These are phyloP conservation scores for Limanda limanda DNA, from an alignment of 2,113 vertebrate species.

Conservation along the genomic window DNA sequence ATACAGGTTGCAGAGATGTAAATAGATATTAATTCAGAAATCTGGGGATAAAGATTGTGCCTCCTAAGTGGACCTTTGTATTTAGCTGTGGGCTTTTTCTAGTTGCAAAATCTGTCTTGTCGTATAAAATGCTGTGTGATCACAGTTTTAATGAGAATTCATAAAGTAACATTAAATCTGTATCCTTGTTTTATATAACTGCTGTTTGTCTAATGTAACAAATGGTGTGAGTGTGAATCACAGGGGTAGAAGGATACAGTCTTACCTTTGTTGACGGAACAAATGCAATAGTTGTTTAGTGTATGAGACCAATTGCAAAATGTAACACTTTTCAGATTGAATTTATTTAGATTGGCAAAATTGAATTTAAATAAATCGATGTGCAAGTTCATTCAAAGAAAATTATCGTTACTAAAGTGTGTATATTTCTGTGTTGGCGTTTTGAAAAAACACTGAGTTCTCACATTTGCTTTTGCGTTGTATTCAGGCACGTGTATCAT, in stretches of 20 bases:
- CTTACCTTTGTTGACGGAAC: slow-evolving; percentile 18
- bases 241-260: slow-evolving; percentile 4
- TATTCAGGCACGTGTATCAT: slow-evolving; percentile 35
- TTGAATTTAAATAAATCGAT: not conserved
- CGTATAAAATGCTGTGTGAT: slow-evolving; percentile 10
- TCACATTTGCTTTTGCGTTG: slow-evolving; percentile 29
- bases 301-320: not conserved
- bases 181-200: not conserved
- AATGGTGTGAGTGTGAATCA: not conserved
- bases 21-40: slow-evolving; percentile 29
- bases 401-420: not conserved
- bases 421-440: slow-evolving; percentile 23
- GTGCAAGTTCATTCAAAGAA: not conserved
- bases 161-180: not conserved
- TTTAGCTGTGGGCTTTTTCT: slow-evolving; percentile 19
- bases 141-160: not conserved
- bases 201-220: not conserved
- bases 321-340: not conserved
- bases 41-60: slow-evolving; percentile 20
- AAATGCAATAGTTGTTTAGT: slow-evolving; percentile 18
- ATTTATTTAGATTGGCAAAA: not conserved
- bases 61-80: slow-evolving; percentile 4
- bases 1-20: not conserved
- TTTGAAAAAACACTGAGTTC: slow-evolving; percentile 9
- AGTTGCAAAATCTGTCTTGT: not conserved